Base-by-base conservation (phyloP, 2,797 vertebrate genomes). In the Notolabrus celidotus region DNA sequence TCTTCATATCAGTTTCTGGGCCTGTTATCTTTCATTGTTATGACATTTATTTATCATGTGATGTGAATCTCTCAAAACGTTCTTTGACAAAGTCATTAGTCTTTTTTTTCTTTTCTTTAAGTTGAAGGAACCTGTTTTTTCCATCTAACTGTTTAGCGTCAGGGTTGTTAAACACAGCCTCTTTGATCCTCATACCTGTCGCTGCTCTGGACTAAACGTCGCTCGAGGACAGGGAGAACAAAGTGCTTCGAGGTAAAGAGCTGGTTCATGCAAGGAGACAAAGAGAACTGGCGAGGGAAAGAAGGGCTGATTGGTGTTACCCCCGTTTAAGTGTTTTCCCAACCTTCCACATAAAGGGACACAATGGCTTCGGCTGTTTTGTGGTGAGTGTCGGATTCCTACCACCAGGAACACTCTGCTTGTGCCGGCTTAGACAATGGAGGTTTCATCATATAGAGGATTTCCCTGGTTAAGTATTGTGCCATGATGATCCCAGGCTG, bases 381-480 rank as follows among this genome's bases (percentile, higher is more conserved):
- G 43, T 47, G 17, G 27, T 39, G 25, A 60, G 65, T 50, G 55
- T 72, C 61, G 51, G 17, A 62, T 83, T 77, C 36, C 64, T 38
- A 34, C 25, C 36, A 41, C 17, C 16, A 33, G 2, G 51, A 56
- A 51, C 19, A 3, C 10, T 59, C 16, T 61, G 10, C 50, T 57
- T 42, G 27, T 47, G n/a, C 36, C 0, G 5, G 29, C 11, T 52
- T 7, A 46, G 31, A 76, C 73, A 78, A 55, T 45, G 22, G 15
- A 64, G 15, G 34, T 68, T 82, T 74, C 36, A 42, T 33, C 39
- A 55, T 58, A 10, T 22, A 12, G 49, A 38, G 17, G 25, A 11
- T 50, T 73, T 47, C 25, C 34, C 20, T 1, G 5, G 33, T 60
- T 63, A 45, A 63, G 0, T 47, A n/a, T 25, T 57, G 17, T 23